phyloP scores from a whole-genome alignment of 2,113 vertebrate species.

The Nymphicus hollandicus region DNA sequence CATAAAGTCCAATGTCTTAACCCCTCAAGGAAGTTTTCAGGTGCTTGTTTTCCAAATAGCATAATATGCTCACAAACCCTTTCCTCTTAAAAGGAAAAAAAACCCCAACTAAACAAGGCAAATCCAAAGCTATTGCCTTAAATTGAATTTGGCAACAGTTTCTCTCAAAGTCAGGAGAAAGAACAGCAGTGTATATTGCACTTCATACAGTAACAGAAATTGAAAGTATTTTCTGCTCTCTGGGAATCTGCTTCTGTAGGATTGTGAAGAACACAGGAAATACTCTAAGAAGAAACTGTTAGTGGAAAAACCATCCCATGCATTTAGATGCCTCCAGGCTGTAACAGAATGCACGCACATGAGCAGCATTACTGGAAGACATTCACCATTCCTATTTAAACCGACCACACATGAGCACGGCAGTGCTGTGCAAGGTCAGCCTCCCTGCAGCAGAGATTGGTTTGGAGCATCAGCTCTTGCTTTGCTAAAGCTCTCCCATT shows the following conservation, averaged over 20 bases:
- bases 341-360: neutral
- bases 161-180: neutral
- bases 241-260: neutral
- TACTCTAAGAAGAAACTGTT: neutral
- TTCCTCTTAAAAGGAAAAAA: neutral
- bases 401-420: neutral
- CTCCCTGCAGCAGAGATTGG: neutral
- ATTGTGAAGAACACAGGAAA: neutral
- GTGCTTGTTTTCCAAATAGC: neutral
- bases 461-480: neutral
- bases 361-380: neutral
- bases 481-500: neutral
- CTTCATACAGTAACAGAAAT: neutral
- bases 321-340: neutral
- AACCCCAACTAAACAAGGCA: neutral
- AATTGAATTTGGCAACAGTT: neutral
- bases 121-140: neutral
- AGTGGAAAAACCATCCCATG: neutral
- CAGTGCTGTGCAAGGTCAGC: neutral
- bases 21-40: neutral
- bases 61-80: neutral
- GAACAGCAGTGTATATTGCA: neutral
- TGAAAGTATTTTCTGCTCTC: neutral
- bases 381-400: fast-evolving
- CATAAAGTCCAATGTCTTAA: neutral